A percentile compares a stretch with the other conserved stretches of the same genome.
These are phyloP conservation scores for Lophotriccus pileatus DNA, from an alignment of 2,797 vertebrate genomes.

Conservation along the genomic window DNA sequence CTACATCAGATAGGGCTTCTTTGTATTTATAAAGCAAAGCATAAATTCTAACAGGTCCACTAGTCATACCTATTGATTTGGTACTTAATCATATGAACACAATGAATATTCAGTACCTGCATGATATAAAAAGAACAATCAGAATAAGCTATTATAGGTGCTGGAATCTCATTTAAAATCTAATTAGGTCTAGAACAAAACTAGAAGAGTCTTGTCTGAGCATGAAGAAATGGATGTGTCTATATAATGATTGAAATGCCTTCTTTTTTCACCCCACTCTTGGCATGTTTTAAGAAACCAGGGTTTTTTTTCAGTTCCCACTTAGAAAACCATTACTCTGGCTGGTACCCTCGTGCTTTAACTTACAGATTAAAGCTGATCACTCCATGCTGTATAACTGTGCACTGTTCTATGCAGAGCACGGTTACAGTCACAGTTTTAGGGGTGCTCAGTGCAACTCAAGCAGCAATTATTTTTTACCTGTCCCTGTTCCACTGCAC, in stretches of 20 bases:
- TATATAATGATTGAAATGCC: constrained; percentile 27
- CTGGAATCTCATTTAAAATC: constrained; percentile 79
- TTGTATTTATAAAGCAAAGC: constrained; percentile 60
- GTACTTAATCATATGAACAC: constrained; percentile 72
- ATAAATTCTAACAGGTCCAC: constrained; percentile 59
- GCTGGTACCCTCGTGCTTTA: not conserved
- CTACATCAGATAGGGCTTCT: constrained; percentile 41
- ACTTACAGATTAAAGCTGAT: not conserved
- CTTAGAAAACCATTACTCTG: not conserved
- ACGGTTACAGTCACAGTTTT: rapidly evolving
- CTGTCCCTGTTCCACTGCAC: not conserved
- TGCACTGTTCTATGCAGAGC: not conserved
- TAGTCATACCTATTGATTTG: constrained; percentile 69
- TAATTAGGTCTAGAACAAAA: constrained; percentile 77
- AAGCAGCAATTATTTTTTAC: not conserved
- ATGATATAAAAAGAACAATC: constrained; percentile 80
- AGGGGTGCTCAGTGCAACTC: not conserved
- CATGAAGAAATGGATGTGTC: constrained; percentile 67
- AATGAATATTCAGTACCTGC: constrained; percentile 74
- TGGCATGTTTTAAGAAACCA: not conserved
- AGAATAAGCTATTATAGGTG: constrained; percentile 79
- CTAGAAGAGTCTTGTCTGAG: constrained; percentile 64
- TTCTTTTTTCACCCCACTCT: constrained; percentile 22
- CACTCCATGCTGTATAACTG: not conserved
- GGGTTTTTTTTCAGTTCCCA: not conserved